Base-by-base conservation (phyloP, 2,113 vertebrate species). In the Antennarius striatus region DNA sequence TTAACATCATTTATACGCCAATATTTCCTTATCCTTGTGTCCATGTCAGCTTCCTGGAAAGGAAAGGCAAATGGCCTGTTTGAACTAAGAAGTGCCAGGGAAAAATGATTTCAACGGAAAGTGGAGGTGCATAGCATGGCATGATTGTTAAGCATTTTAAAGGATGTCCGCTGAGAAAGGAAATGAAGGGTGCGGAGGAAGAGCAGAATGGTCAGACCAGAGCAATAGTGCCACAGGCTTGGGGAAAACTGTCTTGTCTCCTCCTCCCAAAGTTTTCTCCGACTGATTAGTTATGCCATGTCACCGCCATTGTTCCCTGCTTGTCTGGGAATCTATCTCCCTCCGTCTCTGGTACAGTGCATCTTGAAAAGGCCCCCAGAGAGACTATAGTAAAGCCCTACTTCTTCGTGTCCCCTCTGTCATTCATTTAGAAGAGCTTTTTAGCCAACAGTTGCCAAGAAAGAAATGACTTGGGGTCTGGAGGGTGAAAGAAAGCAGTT, bases 61-160 rank as follows among this genome's bases (percentile, higher is more conserved):
- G 7, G 53, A 16, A 40, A 46, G 48, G 50, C 12, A 6, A 29
- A 15, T 10, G 28, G 61, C 48, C 12, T 2, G 5, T 39, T 11
- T 58, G 46, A 76, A 57, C 29, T 8, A 11, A 61, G 60, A 1
- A 3, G 65, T 74, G 76, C 73, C 80, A 63, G 64, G 71, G 68
- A 49, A 54, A 77, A 79, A 84, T 75, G 29, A 0, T 45, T 79
- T 72, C 47, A 16, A 43, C 73, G 77, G 60, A 68, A 79, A 70
- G 17, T 56, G 15, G 63, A 80, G 75, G 80, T 84, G 84, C 73
- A 71, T 81, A 87, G 78, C 79, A 59, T 65, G 65, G 67, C 79
- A 68, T 39, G 60, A 70, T 86, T 84, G 76, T 86, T 86, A 78
- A 77, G 64, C 75, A 73, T 87, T 85, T 89, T 80, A 86, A 86